These are phyloP conservation scores for Agapornis roseicollis DNA, from an alignment of 2,113 vertebrate species.

Conservation along the genomic window DNA sequence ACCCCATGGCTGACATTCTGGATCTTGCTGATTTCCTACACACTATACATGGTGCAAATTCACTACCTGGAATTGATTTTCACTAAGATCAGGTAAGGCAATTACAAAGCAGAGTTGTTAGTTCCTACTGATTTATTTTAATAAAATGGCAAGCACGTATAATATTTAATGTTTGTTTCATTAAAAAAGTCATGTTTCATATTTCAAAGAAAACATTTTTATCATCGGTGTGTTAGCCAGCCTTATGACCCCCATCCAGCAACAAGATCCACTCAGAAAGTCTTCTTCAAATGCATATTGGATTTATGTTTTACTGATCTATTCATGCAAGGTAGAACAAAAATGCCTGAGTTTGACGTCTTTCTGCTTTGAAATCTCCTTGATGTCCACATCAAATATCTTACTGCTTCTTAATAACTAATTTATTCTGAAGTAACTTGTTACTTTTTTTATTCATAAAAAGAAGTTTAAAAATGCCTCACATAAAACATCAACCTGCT, in stretches of 20 bases:
- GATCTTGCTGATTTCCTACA: neutral
- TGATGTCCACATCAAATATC: neutral
- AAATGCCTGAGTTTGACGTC: neutral
- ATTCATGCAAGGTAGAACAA: neutral
- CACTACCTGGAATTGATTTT: neutral
- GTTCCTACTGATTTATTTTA: neutral
- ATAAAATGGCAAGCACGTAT: neutral
- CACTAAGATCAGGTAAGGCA: neutral
- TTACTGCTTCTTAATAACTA: neutral
- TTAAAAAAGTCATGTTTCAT: neutral
- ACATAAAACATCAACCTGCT: neutral
- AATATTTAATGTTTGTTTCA: neutral
- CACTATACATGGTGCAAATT: neutral
- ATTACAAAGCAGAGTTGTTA: neutral
- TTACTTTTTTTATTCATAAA: neutral
- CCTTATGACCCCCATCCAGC: neutral
- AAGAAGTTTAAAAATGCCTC: neutral
- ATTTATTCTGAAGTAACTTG: neutral
- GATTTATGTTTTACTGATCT: neutral
- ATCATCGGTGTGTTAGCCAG: neutral
- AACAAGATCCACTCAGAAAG: rapidly evolving
- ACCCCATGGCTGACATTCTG: neutral
- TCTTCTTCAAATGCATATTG: neutral
- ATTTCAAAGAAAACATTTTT: neutral
- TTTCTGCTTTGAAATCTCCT: neutral